Evolutionary conservation across 2,888 invertebrate species (phyloP).

Genomic region (Dicycla oo): DNA sequence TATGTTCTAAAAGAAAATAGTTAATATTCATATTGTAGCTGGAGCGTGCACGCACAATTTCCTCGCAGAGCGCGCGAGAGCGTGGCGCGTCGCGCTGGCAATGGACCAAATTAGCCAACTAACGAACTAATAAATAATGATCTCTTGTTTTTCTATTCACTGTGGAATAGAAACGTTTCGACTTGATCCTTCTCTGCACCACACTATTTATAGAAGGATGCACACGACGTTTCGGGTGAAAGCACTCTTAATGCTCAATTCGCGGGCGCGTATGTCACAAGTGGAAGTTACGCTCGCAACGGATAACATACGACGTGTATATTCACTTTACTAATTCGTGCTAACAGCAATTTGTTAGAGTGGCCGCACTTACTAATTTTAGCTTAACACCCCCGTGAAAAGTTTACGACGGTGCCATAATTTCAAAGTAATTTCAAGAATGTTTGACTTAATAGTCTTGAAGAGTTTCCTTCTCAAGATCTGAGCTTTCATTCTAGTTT

Average conservation of each 20-base stretch:
- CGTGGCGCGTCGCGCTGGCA: slow-evolving; percentile 86
- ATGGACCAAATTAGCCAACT: slow-evolving; percentile 90
- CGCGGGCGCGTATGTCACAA: slow-evolving; percentile 83
- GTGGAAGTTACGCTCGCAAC: slow-evolving; percentile 72
- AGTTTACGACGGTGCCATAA: slow-evolving; percentile 88
- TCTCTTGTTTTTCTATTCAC: slow-evolving; percentile 90
- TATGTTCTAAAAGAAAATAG: slow-evolving; percentile 71
- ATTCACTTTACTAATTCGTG: slow-evolving; percentile 84
- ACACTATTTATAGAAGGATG: slow-evolving; percentile 86
- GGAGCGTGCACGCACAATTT: slow-evolving; percentile 85
- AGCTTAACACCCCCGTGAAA: slow-evolving; percentile 86
- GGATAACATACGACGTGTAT: slow-evolving; percentile 80
- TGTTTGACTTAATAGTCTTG: slow-evolving; percentile 84
- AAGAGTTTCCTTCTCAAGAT: slow-evolving; percentile 81
- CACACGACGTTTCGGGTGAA: slow-evolving; percentile 89
- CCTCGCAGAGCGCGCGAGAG: slow-evolving; percentile 86
- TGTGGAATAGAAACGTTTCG: slow-evolving; percentile 88
- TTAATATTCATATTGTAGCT: slow-evolving; percentile 76
- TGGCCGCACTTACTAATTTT: slow-evolving; percentile 87
- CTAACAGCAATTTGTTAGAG: slow-evolving; percentile 87
- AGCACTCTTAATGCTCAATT: slow-evolving; percentile 88
- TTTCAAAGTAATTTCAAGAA: slow-evolving; percentile 87
- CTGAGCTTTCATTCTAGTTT: slow-evolving; percentile 80
- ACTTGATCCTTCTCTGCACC: slow-evolving; percentile 83
- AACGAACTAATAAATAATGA: slow-evolving; percentile 90